Conservation (phyloP, 2,888 invertebrate genomes). For the Nesidiocoris tenuis region DNA sequence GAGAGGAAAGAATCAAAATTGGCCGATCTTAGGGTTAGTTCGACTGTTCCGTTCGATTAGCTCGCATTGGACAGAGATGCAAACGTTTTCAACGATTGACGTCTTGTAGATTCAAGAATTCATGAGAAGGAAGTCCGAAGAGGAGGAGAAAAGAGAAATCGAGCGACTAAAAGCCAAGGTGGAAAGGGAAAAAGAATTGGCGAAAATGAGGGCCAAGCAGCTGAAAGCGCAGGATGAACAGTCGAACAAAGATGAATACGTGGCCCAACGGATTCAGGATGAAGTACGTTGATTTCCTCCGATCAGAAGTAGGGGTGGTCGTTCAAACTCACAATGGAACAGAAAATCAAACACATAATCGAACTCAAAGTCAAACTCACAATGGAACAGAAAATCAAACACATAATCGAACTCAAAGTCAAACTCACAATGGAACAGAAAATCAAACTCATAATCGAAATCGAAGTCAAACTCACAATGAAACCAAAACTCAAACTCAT, state of each 20-base stretch:
- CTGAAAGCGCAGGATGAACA: slow-evolving; percentile 59
- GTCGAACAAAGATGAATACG: slow-evolving; percentile 59
- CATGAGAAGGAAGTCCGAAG: slow-evolving; percentile 62
- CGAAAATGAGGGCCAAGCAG: slow-evolving; percentile 58
- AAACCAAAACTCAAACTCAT: too few relatives aligned
- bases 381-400: too few relatives aligned
- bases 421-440: too few relatives aligned
- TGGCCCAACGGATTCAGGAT: slow-evolving; percentile 59
- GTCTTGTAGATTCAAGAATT: slow-evolving; percentile 60
- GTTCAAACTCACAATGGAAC: too few relatives aligned
- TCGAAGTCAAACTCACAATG: too few relatives aligned
- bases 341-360: too few relatives aligned
- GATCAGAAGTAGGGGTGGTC: too few relatives aligned
- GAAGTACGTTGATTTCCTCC: slow-evolving; percentile 54
- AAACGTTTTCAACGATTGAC: neutral
- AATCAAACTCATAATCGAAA: too few relatives aligned
- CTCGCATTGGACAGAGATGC: neutral
- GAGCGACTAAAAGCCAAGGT: slow-evolving; percentile 60
- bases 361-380: too few relatives aligned
- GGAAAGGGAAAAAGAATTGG: slow-evolving; percentile 65
- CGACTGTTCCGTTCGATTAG: too few relatives aligned
- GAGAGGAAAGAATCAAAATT: slow-evolving; percentile 67
- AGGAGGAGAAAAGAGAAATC: slow-evolving; percentile 61
- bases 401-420: too few relatives aligned
- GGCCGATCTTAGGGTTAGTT: slow-evolving; percentile 61